Evolutionary conservation across 2,797 vertebrate genomes (phyloP).

Genomic region (Buceros bicornis): DNA sequence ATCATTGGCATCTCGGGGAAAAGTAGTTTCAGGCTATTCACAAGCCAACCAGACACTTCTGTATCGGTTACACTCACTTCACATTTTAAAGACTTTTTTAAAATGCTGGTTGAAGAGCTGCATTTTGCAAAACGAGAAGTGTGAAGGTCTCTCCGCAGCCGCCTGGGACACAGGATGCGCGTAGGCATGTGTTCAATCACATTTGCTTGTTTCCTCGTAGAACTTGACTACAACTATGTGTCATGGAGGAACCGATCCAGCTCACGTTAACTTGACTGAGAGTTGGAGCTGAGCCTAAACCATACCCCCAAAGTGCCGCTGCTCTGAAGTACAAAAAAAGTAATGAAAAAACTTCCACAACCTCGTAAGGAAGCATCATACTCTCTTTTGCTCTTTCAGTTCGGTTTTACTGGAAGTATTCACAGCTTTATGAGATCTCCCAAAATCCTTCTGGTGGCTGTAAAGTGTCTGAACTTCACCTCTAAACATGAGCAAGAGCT

Average conservation of each 20-base stretch:
- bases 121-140: background rate
- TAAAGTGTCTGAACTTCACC: background rate
- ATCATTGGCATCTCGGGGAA: background rate
- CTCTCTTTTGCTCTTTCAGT: background rate
- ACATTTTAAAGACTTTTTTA: background rate
- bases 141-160: background rate
- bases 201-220: slow-evolving; percentile 18
- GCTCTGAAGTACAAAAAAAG: background rate
- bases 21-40: background rate
- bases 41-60: background rate
- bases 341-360: background rate
- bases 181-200: slow-evolving; percentile 10
- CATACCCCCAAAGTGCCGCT: background rate
- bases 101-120: background rate
- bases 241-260: slow-evolving; percentile 8
- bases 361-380: background rate
- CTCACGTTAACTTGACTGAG: slow-evolving; percentile 15
- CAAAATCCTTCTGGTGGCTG: background rate
- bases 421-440: background rate
- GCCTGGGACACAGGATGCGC: background rate
- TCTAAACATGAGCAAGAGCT: background rate
- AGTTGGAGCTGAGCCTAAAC: slow-evolving; percentile 41
- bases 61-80: background rate
- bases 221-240: background rate
- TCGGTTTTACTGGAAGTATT: background rate